Evolutionary conservation across 92 coral and sea anemone species (phyloP).

Genomic region (Phenganax stokvisi): DNA sequence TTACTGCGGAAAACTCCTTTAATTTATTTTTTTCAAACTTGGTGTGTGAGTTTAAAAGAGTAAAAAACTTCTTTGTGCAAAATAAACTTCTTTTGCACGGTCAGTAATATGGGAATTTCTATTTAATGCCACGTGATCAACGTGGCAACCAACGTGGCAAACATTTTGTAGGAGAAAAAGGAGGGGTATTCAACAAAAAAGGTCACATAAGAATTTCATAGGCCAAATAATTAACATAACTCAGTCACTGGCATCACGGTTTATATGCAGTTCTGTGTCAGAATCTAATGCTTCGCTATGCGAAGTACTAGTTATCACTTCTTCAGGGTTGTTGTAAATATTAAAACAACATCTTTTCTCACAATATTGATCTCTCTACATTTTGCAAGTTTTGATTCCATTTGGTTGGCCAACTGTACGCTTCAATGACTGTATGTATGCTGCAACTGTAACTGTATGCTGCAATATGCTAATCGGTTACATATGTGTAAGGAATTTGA

Average conservation of each 20-base stretch:
- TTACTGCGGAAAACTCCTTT: no score
- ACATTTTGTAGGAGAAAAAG: conserved; percentile 13
- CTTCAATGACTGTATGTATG: background rate
- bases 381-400: conserved; percentile 39
- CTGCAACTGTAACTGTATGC: no score
- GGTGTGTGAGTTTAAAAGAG: no score
- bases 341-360: conserved; percentile 26
- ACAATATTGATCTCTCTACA: conserved; percentile 6
- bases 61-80: no score
- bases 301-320: conserved; percentile 32
- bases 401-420: conserved; percentile 34
- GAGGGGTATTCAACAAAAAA: background rate
- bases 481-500: no score
- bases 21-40: no score
- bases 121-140: no score
- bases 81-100: no score
- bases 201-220: background rate
- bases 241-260: conserved; percentile 15
- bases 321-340: conserved; percentile 33
- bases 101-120: no score
- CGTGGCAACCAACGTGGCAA: no score
- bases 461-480: no score
- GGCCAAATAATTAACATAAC: background rate
- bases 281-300: conserved; percentile 6
- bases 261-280: conserved; percentile 21